Evolutionary conservation across 2,888 invertebrate species (phyloP), one percentile per base, ranked within the genome.

Genomic region (Agonopterix heracliana): DNA sequence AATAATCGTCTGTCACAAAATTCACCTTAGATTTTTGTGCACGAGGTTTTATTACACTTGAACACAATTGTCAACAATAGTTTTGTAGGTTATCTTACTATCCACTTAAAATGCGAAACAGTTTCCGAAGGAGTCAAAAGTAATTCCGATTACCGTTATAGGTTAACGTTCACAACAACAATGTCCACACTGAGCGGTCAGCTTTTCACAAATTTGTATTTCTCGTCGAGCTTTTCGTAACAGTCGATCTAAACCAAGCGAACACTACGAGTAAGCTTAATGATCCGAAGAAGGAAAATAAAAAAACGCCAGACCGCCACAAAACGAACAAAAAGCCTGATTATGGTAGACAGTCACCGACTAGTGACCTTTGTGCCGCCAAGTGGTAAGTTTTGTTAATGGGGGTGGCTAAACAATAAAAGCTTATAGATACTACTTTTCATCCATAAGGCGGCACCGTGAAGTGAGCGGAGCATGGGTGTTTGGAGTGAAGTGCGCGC

Each of bases 361-460:
- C 69, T 69, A 64, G 71, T 71, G 70, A 74, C 71, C 72, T 75
- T 74, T 72, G 57, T 72, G 59, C 69, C 72, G 71, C 71, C 69
- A 71, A 74, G 68, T 70, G 63, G 63, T 74, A 74, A 73, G 69
- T 73, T 79, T 79, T 72, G 73, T 77, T 80, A 81, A 79, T 81
- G 77, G 70, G 68, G 71, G 66, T 72, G 74, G 71, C 77, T 75
- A 81, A 81, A 84, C 79, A 82, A 78, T 76, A 78, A 66, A 67
- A 63, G 68, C 71, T 76, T 82, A 81, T 82, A 82, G 73, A 77
- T 83, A 84, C 75, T 83, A 83, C 72, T 79, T 72, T 80, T 81
- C 83, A 84, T 84, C 82, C 77, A 82, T 81, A 74, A 64, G 68
- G 57, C 67, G 64, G 68, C 66, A 63, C 62, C 61, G 73, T 81